Percentiles rank a stretch among this genome's conserved stretches.
Evolutionary conservation across 2,888 invertebrate genomes (phyloP).

Genomic region (Graphium colonna): DNA sequence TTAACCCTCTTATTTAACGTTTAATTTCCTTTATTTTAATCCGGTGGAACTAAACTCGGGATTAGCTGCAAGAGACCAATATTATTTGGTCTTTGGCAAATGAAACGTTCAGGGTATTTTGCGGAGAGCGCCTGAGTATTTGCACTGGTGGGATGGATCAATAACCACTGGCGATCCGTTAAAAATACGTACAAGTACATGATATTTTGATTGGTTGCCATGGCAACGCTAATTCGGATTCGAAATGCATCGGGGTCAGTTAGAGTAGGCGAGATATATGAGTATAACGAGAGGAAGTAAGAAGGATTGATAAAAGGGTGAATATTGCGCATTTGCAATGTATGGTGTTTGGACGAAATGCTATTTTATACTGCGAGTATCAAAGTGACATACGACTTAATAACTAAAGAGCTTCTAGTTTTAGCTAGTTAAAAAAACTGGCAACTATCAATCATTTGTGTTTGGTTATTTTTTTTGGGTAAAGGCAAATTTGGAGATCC

Average conservation of each 20-base stretch:
- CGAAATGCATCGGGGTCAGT: conserved; percentile 54
- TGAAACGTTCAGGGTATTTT: conserved; percentile 30
- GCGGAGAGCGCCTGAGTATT: conserved; percentile 24
- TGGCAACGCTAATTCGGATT: conserved; percentile 64
- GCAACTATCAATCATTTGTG: no score
- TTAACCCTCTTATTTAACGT: conserved; percentile 53
- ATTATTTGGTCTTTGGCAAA: conserved; percentile 41
- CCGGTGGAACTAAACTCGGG: conserved; percentile 34
- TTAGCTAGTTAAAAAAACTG: no score
- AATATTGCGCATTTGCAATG: conserved; percentile 63
- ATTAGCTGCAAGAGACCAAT: conserved; percentile 35
- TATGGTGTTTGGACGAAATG: conserved; percentile 44
- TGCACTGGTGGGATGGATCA: conserved; percentile 38
- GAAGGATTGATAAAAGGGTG: conserved; percentile 44
- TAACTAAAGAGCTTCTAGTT: conserved; percentile 36
- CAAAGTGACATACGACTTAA: not conserved
- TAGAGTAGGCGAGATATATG: conserved; percentile 35
- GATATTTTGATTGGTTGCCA: conserved; percentile 67
- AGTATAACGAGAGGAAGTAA: conserved; percentile 33
- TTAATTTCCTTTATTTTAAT: conserved; percentile 51
- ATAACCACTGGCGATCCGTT: conserved; percentile 41
- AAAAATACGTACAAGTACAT: conserved; percentile 35
- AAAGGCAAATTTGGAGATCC: no score
- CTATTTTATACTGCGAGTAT: not conserved
- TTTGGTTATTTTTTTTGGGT: no score